Base-by-base conservation (phyloP, 2,113 vertebrate species). In the Microtus oregoni region DNA sequence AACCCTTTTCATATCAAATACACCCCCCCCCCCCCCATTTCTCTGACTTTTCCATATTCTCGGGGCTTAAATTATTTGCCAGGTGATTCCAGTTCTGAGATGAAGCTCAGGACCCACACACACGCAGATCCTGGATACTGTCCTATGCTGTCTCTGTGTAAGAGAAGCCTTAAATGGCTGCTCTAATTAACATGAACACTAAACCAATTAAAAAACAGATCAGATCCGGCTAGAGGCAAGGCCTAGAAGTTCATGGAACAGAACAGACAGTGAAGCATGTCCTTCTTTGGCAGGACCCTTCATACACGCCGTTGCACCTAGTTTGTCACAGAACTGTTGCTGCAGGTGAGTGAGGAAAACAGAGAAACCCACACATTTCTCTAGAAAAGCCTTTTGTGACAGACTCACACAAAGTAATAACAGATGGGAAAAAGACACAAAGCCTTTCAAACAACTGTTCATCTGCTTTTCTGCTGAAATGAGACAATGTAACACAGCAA, bases 131-230 rank as follows among this genome's bases (percentile, higher is more conserved):
- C 19, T 50, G 0, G 41, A 41, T 32, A 28, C 70, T 91, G 22
- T 19, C 7, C 38, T 38, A 12, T 55, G 14, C 58, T 88, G 30
- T 67, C 44, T 65, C 19, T 7, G 47, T n/a, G 12, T 28, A 65
- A 88, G 30, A 72, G 32, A 65, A 44, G 38, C 61, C 61, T 86
- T 14, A 91, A 92, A 86, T 1, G 5, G 47, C 2, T 67, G 38
- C 52, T 85, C 13, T 41, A 58, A 87, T 94, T 52, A 65, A 44
- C 26, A 91, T 73, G 35, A 0, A 95, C 67, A 78, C 7, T 3
- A 67, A 92, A 63, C 35, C 58, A 72, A 47, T 79, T 92, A 82
- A 88, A 87, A 96, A 47, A 58, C 4, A 72, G 76, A 85, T 32
- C 1, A 28, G 35, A 85, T 20, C 35, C 22, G 7, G 63, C 58